phyloP scores from a whole-genome alignment of 2,113 vertebrate species.

The Picathartes gymnocephalus region DNA sequence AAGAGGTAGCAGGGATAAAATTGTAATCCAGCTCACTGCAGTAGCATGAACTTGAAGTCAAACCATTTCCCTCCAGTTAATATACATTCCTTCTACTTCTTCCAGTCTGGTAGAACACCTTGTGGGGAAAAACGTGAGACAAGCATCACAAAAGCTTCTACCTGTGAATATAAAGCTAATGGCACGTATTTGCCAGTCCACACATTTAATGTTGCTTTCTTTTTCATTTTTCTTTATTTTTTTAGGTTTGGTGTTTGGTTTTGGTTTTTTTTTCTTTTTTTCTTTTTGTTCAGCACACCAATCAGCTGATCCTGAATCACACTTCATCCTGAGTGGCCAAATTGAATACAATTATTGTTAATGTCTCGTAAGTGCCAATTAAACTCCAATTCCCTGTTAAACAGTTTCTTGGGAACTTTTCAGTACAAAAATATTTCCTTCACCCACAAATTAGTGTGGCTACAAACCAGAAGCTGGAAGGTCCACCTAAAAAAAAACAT shows the following conservation, averaged over 20 bases:
- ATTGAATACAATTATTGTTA: conserved; percentile 11
- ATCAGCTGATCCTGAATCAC: not conserved
- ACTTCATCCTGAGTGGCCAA: not conserved
- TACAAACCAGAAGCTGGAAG: conserved; percentile 15
- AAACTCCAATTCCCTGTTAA: conserved; percentile 34
- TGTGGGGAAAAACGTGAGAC: not conserved
- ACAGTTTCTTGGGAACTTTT: conserved; percentile 12
- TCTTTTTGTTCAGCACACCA: not conserved
- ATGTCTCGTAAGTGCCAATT: conserved; percentile 36
- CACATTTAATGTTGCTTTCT: not conserved
- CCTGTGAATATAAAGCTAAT: not conserved
- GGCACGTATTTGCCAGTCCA: not conserved
- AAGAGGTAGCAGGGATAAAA: conserved; percentile 38
- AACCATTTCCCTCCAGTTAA: not conserved
- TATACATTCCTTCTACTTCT: not conserved
- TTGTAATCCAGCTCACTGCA: conserved; percentile 2
- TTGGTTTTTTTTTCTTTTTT: not conserved
- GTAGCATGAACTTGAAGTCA: conserved; percentile 2
- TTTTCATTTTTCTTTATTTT: not conserved
- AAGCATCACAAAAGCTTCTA: conserved; percentile 6
- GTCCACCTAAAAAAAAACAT: not conserved
- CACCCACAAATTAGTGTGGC: conserved; percentile 4
- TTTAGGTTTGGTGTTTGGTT: not conserved
- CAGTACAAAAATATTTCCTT: conserved; percentile 28
- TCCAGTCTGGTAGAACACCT: not conserved